A percentile compares a stretch with the other conserved stretches of the same genome.
Evolutionary conservation across 2,888 invertebrate genomes (phyloP).

Genomic region (Polymixis lichenea): DNA sequence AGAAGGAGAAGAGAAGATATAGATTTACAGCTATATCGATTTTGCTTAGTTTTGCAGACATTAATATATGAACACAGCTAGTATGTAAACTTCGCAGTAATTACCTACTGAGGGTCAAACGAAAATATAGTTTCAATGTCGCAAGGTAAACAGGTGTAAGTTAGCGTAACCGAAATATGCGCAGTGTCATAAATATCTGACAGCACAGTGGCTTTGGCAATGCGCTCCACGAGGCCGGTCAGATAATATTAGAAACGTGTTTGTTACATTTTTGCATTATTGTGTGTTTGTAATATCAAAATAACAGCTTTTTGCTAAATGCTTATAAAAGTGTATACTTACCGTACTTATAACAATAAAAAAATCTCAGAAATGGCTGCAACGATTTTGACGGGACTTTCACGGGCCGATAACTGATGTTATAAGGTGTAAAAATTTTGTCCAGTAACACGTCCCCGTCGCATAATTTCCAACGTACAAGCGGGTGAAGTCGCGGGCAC

Average conservation of each 20-base stretch:
- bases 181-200: slow-evolving; percentile 61
- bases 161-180: slow-evolving; percentile 59
- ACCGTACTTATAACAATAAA: too few species aligned
- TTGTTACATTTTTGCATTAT: slow-evolving; percentile 47
- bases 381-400: too few species aligned
- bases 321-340: background rate
- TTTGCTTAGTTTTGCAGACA: background rate
- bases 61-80: background rate
- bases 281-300: background rate
- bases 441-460: too few species aligned
- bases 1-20: too few species aligned
- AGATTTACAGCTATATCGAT: background rate
- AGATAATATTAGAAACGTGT: slow-evolving; percentile 60
- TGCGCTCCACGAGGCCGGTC: slow-evolving; percentile 50
- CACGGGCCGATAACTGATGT: too few species aligned
- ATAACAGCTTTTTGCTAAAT: slow-evolving; percentile 4
- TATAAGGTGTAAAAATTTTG: too few species aligned
- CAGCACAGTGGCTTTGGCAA: slow-evolving; percentile 61
- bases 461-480: too few species aligned
- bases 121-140: slow-evolving; percentile 56
- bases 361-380: too few species aligned
- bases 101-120: slow-evolving; percentile 33
- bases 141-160: slow-evolving; percentile 66
- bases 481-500: too few species aligned
- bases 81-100: background rate